phyloP scores from a whole-genome alignment of 2,888 invertebrate genomes.

The Cacoxenus indagator region DNA sequence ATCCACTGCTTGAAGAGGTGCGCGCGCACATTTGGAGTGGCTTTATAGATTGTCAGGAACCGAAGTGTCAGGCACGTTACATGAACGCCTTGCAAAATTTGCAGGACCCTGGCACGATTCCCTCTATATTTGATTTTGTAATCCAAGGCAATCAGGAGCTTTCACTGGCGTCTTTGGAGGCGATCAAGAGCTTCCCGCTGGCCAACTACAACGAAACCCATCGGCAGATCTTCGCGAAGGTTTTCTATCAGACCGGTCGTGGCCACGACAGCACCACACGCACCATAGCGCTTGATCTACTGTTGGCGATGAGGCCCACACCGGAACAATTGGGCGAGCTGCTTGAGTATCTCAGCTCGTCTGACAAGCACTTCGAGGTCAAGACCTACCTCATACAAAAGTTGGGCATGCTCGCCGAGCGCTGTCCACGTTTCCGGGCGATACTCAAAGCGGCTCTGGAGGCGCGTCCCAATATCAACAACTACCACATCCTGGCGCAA shows the following conservation, averaged over 20 bases:
- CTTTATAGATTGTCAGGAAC: conserved; percentile 69
- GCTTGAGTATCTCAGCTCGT: conserved; percentile 72
- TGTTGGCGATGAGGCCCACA: conserved; percentile 75
- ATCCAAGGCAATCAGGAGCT: conserved; percentile 73
- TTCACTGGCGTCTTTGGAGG: conserved; percentile 79
- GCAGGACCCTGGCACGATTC: conserved; percentile 74
- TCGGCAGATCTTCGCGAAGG: conserved; percentile 72
- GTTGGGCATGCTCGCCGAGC: conserved; percentile 74
- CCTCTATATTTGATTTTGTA: conserved; percentile 72
- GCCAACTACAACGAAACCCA: conserved; percentile 67
- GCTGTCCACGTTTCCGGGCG: conserved; percentile 71
- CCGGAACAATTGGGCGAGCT: conserved; percentile 73
- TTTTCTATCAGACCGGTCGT: conserved; percentile 75
- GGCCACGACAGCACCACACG: conserved; percentile 80
- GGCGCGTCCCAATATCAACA: conserved; percentile 73
- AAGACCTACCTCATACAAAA: conserved; percentile 78
- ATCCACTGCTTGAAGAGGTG: conserved; percentile 53
- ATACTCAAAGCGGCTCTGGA: conserved; percentile 70
- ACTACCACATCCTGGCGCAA: conserved; percentile 79
- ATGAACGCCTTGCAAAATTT: conserved; percentile 81
- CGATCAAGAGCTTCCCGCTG: conserved; percentile 74
- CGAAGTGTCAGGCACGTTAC: conserved; percentile 74
- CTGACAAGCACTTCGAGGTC: conserved; percentile 76
- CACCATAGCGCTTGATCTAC: conserved; percentile 79
- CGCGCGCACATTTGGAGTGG: conserved; percentile 65